phyloP scores from a whole-genome alignment of 2,113 vertebrate species.

The Cepphus grylle region DNA sequence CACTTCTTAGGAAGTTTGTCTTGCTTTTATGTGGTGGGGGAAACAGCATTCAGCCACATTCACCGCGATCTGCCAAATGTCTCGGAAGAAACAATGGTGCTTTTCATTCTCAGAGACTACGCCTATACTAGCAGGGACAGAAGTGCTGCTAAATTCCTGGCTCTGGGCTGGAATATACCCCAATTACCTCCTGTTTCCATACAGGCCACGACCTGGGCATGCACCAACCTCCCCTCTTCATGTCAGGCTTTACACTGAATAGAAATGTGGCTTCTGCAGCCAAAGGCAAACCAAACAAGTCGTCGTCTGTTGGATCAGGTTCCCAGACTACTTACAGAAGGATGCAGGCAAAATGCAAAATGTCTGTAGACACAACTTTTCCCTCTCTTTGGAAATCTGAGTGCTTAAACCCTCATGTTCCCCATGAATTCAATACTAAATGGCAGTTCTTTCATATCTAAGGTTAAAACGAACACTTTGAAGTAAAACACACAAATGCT shows the following conservation, averaged over 20 bases:
- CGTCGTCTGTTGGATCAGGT: neutral
- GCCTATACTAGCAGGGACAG: neutral
- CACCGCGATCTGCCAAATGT: neutral
- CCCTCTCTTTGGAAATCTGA: neutral
- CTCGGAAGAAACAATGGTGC: slow-evolving; percentile 26
- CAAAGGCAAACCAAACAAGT: neutral
- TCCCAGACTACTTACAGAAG: neutral
- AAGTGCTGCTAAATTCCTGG: neutral
- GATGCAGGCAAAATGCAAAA: neutral
- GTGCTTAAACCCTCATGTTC: neutral
- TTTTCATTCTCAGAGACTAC: slow-evolving; percentile 35
- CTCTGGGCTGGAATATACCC: neutral
- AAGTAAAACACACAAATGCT: neutral
- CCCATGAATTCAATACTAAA: neutral
- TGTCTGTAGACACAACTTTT: neutral
- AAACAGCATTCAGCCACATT: slow-evolving; percentile 13
- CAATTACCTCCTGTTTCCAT: slow-evolving; percentile 18
- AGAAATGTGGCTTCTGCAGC: neutral
- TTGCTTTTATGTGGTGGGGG: slow-evolving; percentile 35
- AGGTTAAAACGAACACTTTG: neutral
- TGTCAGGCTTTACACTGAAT: neutral
- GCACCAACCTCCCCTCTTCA: neutral
- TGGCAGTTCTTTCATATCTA: neutral
- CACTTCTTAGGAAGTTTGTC: slow-evolving; percentile 41
- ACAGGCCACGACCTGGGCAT: neutral